Base-by-base conservation (phyloP, 2,888 invertebrate genomes). In the Netelia fuscicornis region DNA sequence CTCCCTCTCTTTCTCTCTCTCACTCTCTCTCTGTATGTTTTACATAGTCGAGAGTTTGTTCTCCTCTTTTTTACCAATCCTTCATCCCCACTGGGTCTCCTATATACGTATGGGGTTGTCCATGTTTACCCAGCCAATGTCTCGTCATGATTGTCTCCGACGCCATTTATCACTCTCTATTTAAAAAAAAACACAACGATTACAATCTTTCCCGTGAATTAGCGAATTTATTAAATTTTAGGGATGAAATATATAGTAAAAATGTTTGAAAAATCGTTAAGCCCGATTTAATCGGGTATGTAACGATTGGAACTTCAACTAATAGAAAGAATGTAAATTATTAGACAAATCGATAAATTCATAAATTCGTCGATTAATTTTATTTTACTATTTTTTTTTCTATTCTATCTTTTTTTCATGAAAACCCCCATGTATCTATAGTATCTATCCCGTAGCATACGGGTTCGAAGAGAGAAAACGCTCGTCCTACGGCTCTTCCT, bases 21-120 rank as follows among this genome's bases (percentile, higher is more conserved):
- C 37, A 1, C 37, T 37, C 37, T 6, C 37, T 5, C 37, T 87
- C 89, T 88, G 88, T 88, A 88, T 91, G 88, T 90, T 90, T 87
- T 86, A 90, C 90, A 90, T 86, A 88, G 90, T 88, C 89, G 89
- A 91, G 90, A 89, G 88, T 89, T 89, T 89, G 87, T 90, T 88
- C 89, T 86, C 85, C 87, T 87, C 86, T 89, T 87, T 87, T 88
- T 88, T 68, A 83, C 79, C 79, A 79, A 83, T 85, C 77, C 86
- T 86, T 81, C 81, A 78, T 83, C 79, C 78, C 78, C 20, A 52
- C 72, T 44, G 68, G 71, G 44, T 74, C 84, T 17, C 58, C n/a
- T 17, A 58, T 17, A 58, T 58, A 17, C 54, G 13, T 54, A 54
- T 54, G 54, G 54, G 54, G 54, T n/a, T n/a, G 13, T 17, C 54